Conservation (phyloP, 1,140 invertebrate species). For the Drosophila willistoni region DNA sequence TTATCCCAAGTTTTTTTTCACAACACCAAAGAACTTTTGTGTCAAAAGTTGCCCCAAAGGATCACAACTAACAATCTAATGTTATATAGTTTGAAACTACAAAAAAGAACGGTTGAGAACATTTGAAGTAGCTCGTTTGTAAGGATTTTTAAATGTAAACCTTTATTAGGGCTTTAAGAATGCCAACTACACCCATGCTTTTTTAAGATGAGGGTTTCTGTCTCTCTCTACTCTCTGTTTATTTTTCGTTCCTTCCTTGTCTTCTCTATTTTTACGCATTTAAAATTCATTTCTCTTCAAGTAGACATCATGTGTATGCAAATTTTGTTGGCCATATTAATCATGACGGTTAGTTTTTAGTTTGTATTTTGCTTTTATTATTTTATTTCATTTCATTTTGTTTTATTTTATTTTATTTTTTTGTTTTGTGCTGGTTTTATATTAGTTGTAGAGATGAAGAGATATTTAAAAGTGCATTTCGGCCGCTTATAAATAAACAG, state of each 20-base stretch:
- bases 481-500: constrained; percentile 72
- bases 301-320: constrained; percentile 69
- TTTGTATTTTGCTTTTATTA: constrained; percentile 21
- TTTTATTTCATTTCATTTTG: background rate
- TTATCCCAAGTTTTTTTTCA: too few relatives aligned
- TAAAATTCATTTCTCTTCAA: constrained; percentile 70
- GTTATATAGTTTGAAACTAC: too few relatives aligned
- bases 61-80: too few relatives aligned
- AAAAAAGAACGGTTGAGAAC: too few relatives aligned
- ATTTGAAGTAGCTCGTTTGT: too few relatives aligned
- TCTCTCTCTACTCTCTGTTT: background rate
- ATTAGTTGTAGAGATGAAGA: constrained; percentile 21
- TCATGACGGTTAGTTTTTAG: constrained; percentile 52
- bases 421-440: background rate
- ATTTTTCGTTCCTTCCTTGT: background rate
- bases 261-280: constrained; percentile 58
- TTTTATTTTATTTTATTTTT: background rate
- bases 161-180: too few relatives aligned
- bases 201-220: too few relatives aligned
- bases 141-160: too few relatives aligned
- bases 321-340: constrained; percentile 70
- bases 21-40: too few relatives aligned
- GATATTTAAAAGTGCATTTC: constrained; percentile 75
- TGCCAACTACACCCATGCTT: too few relatives aligned
- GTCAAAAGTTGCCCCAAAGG: too few relatives aligned